Conservation (phyloP, 2,797 vertebrate genomes). For the Myiothlypis chrysogaster region DNA sequence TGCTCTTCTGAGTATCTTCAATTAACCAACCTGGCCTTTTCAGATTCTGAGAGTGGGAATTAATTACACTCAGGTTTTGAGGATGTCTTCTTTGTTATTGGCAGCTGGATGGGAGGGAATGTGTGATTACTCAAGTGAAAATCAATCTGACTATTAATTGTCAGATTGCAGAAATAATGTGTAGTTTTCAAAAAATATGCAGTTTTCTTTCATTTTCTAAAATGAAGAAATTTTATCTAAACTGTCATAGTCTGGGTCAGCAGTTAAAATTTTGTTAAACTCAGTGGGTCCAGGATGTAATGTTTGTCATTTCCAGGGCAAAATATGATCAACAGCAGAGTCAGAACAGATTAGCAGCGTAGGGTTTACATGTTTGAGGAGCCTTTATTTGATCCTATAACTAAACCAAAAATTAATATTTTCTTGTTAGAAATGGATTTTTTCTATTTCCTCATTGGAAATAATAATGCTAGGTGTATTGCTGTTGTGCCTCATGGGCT, state of each 20-base stretch:
- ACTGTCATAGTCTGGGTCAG: not conserved
- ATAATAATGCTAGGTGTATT: not conserved
- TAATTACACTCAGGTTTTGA: constrained; percentile 5
- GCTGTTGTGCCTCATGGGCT: not conserved
- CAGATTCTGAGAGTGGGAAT: not conserved
- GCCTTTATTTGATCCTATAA: not conserved
- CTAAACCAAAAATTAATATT: not conserved
- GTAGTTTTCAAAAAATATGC: not conserved
- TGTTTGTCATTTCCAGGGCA: not conserved
- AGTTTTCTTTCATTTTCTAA: not conserved
- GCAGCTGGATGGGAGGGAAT: not conserved
- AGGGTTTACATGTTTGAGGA: not conserved
- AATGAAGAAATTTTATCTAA: not conserved
- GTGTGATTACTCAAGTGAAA: not conserved
- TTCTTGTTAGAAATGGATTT: not conserved
- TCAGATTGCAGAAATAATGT: not conserved
- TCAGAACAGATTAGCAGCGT: not conserved
- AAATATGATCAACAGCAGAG: not conserved
- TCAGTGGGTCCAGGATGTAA: not conserved
- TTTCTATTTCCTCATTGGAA: not conserved
- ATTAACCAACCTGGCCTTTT: not conserved
- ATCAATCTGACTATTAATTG: not conserved
- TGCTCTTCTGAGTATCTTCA: constrained; percentile 3
- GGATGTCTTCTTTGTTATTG: not conserved
- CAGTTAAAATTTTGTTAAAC: not conserved